Evolutionary conservation across 2,888 invertebrate genomes (phyloP), one percentile per base, ranked within the genome.

Genomic region (Harpalus rufipes): DNA sequence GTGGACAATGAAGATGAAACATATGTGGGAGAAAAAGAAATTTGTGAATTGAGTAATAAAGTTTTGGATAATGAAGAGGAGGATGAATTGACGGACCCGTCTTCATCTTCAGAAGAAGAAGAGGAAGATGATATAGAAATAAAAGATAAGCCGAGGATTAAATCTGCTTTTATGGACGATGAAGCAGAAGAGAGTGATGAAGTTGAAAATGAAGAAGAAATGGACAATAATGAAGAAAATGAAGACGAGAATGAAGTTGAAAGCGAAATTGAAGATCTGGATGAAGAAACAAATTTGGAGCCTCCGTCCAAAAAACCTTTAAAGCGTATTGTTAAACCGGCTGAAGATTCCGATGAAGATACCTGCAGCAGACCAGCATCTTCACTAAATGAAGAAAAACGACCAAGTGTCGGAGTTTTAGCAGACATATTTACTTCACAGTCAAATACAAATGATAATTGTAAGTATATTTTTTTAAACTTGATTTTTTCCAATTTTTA

Each of bases 41-140:
- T 85, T 44, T 87, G 87, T 72, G 90, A 85, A n/a, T 90, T 90
- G 84, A 89, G 90, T 41, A 88, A 91, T 72, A 92, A 91, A 86
- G 88, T 92, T 82, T 92, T 93, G 86, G 93, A 93, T 82, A 90
- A 92, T 84, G 91, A 92, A 58, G 91, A 91, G 65, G 91, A 91
- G 78, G 90, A 90, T 32, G 92, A 92, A 56, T 88, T 93, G 86
- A 92, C 91, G 21, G 94, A 94, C 87, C 92, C 92, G 87, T 92
- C 91, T 83, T 89, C 89, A 18, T 90, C 90, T 59, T 92, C 92
- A 83, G 92, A 93, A 86, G 91, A 92, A 65, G 89, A 89, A 82
- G 93, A 93, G 87, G 93, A 93, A 63, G 92, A 92, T 86, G 92
- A 92, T 65, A 25, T 84, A 44, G 84, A 65, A 76, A 76, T 87